Evolutionary conservation across 2,888 invertebrate species (phyloP), one percentile per base, ranked within the genome.

Genomic region (Ypsolopha sequella): DNA sequence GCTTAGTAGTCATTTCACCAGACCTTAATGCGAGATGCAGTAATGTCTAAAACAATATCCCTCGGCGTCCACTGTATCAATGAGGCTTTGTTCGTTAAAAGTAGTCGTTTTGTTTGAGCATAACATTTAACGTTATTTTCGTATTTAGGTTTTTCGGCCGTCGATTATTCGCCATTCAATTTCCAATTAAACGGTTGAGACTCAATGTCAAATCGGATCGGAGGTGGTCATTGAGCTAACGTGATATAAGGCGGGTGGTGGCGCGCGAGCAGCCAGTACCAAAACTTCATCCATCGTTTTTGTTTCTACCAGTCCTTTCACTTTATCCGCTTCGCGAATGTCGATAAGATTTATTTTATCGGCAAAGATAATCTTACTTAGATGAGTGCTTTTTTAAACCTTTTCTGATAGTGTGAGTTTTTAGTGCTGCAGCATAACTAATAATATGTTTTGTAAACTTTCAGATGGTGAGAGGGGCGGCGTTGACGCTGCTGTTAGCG

Each of bases 391-490:
- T 48, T 33, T 24, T 38, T 38, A 13, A 36, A 24, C 24, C 24
- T 24, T 24, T 24, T 39, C 13, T 44, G 24, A 11, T 13, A 35
- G 44, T 39, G 53, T 57, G 55, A 54, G 54, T 56, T 52, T 14
- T 44, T 39, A 45, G n/a, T 33, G 9, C 33, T 11, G 4, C 6
- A 36, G 10, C 34, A 34, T 43, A 7, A 14, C 36, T 52, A 43
- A 52, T 41, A 52, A 52, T 53, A 24, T 24, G 24, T 24, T 24
- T 24, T 80, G 57, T 59, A 77, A 74, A 74, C 71, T 87, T 86
- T 73, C 87, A 87, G 87, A 87, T 86, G 87, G 86, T 84, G 80
- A 81, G 85, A 82, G 81, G 86, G 82, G 85, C 80, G 84, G 80
- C 79, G 79, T 70, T 80, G 63, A 77, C 78, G 79, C 73, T 82